These are phyloP conservation scores for Ptychochromis oligacanthus DNA, from an alignment of 2,113 vertebrate genomes.

Conservation along the genomic window DNA sequence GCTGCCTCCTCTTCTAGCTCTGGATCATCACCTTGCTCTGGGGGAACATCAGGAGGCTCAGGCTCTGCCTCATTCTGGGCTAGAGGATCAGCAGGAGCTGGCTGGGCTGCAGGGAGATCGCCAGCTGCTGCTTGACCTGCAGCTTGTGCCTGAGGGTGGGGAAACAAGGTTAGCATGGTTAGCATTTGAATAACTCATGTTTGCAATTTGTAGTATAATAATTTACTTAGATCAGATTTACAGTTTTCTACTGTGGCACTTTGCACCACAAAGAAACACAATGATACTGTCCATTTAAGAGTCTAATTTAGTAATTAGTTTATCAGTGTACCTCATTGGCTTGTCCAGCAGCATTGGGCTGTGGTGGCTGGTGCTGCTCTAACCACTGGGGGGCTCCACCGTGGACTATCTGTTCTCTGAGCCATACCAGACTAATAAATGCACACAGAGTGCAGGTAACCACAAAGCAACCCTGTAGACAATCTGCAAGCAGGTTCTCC, in stretches of 20 bases:
- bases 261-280: background rate
- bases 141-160: constrained; percentile 56
- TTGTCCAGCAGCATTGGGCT: constrained; percentile 87
- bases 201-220: background rate
- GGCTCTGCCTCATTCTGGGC: constrained; percentile 88
- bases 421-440: constrained; percentile 98
- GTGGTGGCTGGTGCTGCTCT: constrained; percentile 91
- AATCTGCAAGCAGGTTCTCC: constrained; percentile 97
- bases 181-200: background rate
- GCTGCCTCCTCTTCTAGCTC: constrained; percentile 94
- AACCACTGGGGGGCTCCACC: constrained; percentile 97
- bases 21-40: constrained; percentile 89
- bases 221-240: background rate
- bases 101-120: constrained; percentile 80
- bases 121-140: constrained; percentile 85
- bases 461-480: constrained; percentile 98
- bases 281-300: background rate
- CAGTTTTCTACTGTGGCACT: background rate
- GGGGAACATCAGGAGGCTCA: constrained; percentile 88
- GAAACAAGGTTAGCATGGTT: background rate
- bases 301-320: background rate
- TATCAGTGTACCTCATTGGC: constrained; percentile 87
- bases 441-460: constrained; percentile 97
- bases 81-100: constrained; percentile 83
- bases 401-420: constrained; percentile 97